Conservation (phyloP, 2,888 invertebrate species). For the Zaprionus bogoriensis region DNA sequence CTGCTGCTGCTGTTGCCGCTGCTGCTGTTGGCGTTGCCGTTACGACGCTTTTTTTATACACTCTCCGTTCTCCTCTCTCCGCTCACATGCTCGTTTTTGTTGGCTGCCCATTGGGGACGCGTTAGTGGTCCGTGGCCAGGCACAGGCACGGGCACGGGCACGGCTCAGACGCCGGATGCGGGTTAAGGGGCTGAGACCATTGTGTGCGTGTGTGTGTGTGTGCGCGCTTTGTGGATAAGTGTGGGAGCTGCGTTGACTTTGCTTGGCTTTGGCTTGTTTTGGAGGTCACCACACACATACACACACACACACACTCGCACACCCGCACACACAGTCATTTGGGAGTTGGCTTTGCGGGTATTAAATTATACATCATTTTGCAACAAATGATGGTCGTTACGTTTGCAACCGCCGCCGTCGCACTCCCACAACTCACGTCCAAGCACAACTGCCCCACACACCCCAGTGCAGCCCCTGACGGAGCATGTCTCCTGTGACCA, state of each 20-base stretch:
- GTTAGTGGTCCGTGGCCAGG: slow-evolving; percentile 72
- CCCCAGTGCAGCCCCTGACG: not conserved
- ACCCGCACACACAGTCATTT: slow-evolving; percentile 46
- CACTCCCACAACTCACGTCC: not conserved
- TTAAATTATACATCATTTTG: slow-evolving; percentile 80
- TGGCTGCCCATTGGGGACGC: slow-evolving; percentile 78
- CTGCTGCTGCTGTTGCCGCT: no score
- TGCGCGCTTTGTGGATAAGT: slow-evolving; percentile 28
- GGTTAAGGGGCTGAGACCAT: slow-evolving; percentile 20
- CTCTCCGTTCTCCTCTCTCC: slow-evolving; percentile 6
- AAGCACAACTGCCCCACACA: slow-evolving; percentile 3
- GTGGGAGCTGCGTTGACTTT: slow-evolving; percentile 63
- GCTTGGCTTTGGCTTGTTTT: slow-evolving; percentile 69
- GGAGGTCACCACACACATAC: slow-evolving; percentile 59
- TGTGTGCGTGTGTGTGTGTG: no score
- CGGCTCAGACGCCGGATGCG: slow-evolving; percentile 43
- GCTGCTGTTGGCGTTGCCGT: slow-evolving; percentile 18
- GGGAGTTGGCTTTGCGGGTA: slow-evolving; percentile 80
- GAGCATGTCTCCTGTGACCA: slow-evolving; percentile 48
- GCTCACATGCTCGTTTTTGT: slow-evolving; percentile 64
- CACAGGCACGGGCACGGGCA: slow-evolving; percentile 6
- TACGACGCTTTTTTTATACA: slow-evolving; percentile 56
- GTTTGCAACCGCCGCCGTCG: slow-evolving; percentile 32
- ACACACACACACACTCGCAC: slow-evolving; percentile 6
- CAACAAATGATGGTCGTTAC: slow-evolving; percentile 80